Evolutionary conservation across 2,113 vertebrate genomes (phyloP), one percentile per base, ranked within the genome.

Genomic region (Cyprinodon variegatus): DNA sequence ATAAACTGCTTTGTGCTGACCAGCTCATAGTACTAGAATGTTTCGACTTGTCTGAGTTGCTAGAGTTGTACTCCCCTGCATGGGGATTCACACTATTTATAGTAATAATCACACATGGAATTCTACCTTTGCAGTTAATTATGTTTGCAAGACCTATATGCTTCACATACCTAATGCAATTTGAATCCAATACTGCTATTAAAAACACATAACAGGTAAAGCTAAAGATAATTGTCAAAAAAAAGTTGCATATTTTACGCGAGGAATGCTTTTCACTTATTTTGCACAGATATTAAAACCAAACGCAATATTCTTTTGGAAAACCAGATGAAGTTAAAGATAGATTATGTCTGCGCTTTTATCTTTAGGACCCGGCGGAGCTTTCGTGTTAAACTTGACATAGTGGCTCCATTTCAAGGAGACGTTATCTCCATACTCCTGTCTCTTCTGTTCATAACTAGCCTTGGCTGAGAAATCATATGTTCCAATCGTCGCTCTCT

Each of bases 301-400:
- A 64, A 7, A 41, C 41, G 22, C 11, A 63, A 46, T 60, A 46
- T 29, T 14, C 7, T 48, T 14, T 43, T 63, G 60, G 65, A 68
- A 37, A 38, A 71, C 3, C 0, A 17, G 59, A 4, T 66, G 37
- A 75, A 85, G 81, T 84, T 82, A 48, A 63, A 37, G n/a, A 72
- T 74, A 48, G 69, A 29, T 29, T 2, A 62, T 73, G 20, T 14
- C 39, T 43, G 81, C 66, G 0, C 66, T 66, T 9, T 84, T 90
- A 72, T 89, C 95, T 94, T 93, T 96, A 96, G 96, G 96, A 96
- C 96, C 96, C 95, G 93, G 95, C 94, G 95, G 95, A 93, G 94
- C 91, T 92, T 84, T 86, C 83, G 63, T 80, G 86, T 90, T 91
- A 87, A 92, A 93, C 92, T 92, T 91, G 93, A 92, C 92, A 90